Evolutionary conservation across 2,888 invertebrate genomes (phyloP).

Genomic region (Habroteleia sp.): DNA sequence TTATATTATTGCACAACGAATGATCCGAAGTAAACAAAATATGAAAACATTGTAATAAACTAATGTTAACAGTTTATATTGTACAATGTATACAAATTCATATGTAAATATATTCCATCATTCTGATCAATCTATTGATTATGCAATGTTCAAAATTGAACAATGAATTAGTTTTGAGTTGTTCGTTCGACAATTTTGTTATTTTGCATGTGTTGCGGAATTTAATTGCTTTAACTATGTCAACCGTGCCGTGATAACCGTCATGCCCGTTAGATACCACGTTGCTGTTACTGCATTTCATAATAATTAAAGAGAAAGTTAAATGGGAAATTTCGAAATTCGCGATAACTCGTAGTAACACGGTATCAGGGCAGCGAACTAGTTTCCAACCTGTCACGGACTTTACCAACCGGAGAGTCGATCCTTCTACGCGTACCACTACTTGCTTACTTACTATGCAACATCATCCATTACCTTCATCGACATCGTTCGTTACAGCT

Average conservation of each 20-base stretch:
- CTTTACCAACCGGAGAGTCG: constrained; percentile 49
- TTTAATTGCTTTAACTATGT: constrained; percentile 56
- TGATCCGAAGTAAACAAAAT: no score
- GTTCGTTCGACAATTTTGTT: constrained; percentile 44
- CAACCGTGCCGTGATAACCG: constrained; percentile 44
- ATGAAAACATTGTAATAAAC: no score
- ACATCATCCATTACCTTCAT: constrained; percentile 59
- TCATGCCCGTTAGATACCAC: constrained; percentile 42
- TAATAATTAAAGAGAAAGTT: constrained; percentile 58
- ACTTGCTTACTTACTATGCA: constrained; percentile 54
- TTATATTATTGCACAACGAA: no score
- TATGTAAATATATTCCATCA: no score
- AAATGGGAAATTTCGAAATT: constrained; percentile 58
- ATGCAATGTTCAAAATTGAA: constrained; percentile 1
- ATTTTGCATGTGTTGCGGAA: constrained; percentile 38
- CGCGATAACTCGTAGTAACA: constrained; percentile 47
- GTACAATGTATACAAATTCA: no score
- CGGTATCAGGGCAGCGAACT: constrained; percentile 45
- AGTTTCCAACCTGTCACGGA: constrained; percentile 58
- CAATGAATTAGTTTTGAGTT: constrained; percentile 36
- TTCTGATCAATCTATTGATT: constrained; percentile 1
- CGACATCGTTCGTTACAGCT: constrained; percentile 57
- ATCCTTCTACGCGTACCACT: constrained; percentile 46
- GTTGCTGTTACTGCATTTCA: constrained; percentile 50
- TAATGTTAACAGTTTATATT: no score